Base-by-base conservation (phyloP, 1,140 invertebrate genomes). In the Solen grandis region DNA sequence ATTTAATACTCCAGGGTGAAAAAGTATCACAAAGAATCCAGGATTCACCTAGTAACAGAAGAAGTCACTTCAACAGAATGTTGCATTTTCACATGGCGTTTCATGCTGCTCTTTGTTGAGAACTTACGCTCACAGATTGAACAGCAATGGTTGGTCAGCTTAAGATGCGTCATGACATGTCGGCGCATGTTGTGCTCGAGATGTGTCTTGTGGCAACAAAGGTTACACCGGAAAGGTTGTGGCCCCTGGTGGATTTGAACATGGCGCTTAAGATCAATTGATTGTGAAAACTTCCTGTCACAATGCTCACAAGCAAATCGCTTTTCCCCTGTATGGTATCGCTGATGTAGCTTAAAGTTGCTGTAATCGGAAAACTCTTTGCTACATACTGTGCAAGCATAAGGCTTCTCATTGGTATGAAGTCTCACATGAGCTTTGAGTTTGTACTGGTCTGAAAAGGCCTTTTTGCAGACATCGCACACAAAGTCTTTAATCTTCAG, bases 311-410 rank as follows among this genome's bases (percentile, higher is more conserved):
- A 78, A 13, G 36, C 13, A 46, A 65, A 78, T 0, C 63, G 75
- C 27, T 55, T 31, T 59, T 50, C 75, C 2, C 65, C 75, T n/a
- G 65, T 69, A 50, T 78, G 75, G 25, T 54, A 57, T 2, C 63
- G 63, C 14, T 31, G n/a, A 31, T 78, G 75, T 2, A 19, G 8
- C 16, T 57, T 50, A 5, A 78, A 35, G 27, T 59, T 25, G 25
- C 22, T 27, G 16, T 60, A 22, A 16, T 55, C 22, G 19, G 10
- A 35, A 41, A 78, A 78, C 22, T 29, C 22, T 19, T 69, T 78
- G 19, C 60, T 57, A 31, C 75, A 78, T 33, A 59, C 38, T 31
- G 57, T 16, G 50, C 75, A 78, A 25, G 60, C 19, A 69, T 36
- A 78, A 29, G 60, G 60, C 10, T 36, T 31, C 33, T 63, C 60